Base-by-base conservation (phyloP, 2,888 invertebrate species). In the Automeris io region DNA sequence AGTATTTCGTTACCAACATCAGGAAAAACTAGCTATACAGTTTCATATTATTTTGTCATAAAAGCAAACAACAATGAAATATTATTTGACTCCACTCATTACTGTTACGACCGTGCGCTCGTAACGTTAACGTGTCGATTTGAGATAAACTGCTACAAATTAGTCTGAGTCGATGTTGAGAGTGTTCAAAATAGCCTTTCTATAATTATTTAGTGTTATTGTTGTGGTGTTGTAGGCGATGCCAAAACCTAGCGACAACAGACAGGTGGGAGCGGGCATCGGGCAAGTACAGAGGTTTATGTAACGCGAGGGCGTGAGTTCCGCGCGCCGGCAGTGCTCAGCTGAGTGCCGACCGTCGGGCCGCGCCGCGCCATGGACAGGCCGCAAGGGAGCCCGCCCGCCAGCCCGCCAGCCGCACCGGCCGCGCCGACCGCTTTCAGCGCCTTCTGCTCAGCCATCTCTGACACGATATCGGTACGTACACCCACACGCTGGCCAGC, bases 181-280 rank as follows among this genome's bases (percentile, higher is more conserved):
- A 70, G 61, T 55, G 58, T 61, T 70, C 51, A 59, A 79, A 80
- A 80, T 82, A 81, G 67, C 52, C 42, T 62, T 61, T 78, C 82
- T 85, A 82, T 81, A 79, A 83, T 80, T 79, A 77, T 80, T 81
- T 68, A 71, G 64, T 85, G 77, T 82, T 83, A 73, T 83, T 82
- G 81, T 85, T 78, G 70, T 78, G 74, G 63, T n/a, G 68, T 60
- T 66, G 77, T 72, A 76, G 61, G 63, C 61, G 73, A 75, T 81
- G 83, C 83, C 81, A 82, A 81, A 70, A 72, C 71, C 71, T 57
- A 73, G 72, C 70, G 77, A 76, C 78, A 78, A 72, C 74, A 69
- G 78, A 76, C 81, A 83, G 82, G 83, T 82, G 80, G 69, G 77
- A 74, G 81, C 74, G 73, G 64, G 67, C 60, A 65, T 71, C 73